A percentile compares a stretch with the other conserved stretches of the same genome.
Conservation (phyloP, 2,797 vertebrate species). For the Cossypha heuglini region DNA sequence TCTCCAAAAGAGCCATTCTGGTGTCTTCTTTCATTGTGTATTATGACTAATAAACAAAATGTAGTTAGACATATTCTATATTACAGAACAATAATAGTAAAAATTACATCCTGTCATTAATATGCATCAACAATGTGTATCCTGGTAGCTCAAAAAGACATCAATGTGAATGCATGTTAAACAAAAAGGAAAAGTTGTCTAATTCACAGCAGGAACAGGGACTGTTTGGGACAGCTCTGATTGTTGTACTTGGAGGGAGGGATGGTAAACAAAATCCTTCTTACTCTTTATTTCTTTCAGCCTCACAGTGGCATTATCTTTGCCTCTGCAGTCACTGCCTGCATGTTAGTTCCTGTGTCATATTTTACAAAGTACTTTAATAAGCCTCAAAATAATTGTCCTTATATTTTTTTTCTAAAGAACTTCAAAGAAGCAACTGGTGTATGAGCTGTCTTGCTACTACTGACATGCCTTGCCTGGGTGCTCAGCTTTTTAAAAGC, state of each 20-base stretch:
- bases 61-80: slow-evolving; percentile 36
- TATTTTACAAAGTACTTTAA: neutral
- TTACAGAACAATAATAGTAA: slow-evolving; percentile 68
- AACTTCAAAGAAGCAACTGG: neutral
- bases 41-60: slow-evolving; percentile 76
- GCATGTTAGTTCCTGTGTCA: neutral
- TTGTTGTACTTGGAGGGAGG: neutral
- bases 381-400: neutral
- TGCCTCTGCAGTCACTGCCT: neutral
- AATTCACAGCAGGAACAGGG: neutral
- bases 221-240: neutral
- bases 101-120: slow-evolving; percentile 62
- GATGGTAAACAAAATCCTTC: neutral
- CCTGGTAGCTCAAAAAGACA: slow-evolving; percentile 4
- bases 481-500: neutral
- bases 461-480: neutral
- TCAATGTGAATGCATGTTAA: neutral
- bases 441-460: neutral
- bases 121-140: neutral
- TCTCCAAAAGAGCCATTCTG: slow-evolving; percentile 73
- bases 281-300: neutral
- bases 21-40: slow-evolving; percentile 65
- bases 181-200: neutral
- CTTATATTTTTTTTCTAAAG: neutral
- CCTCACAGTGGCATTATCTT: neutral